Conservation (phyloP, 1,140 invertebrate species). For the Drosophila quadrilineata region DNA sequence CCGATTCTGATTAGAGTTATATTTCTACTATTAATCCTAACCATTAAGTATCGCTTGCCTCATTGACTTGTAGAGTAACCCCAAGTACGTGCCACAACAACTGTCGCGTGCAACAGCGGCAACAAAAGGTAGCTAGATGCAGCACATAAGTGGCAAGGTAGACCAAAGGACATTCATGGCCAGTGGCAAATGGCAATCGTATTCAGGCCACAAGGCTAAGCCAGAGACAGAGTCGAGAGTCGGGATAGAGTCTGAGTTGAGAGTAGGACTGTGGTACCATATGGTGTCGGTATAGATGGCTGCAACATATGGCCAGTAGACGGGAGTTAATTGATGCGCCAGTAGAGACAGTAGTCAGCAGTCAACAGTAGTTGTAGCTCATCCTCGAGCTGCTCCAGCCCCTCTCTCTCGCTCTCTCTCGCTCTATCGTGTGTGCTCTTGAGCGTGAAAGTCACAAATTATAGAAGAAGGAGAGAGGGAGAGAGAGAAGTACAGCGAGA, state of each 20-base stretch:
- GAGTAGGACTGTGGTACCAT: constrained; percentile 33
- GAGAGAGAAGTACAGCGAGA: too few relatives aligned
- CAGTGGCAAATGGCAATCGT: too few relatives aligned
- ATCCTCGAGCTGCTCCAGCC: constrained; percentile 33
- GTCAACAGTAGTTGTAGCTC: constrained; percentile 45
- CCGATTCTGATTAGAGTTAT: neutral
- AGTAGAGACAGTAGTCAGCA: constrained; percentile 32
- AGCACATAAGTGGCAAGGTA: constrained; percentile 2
- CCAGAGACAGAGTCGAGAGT: neutral
- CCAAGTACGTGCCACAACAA: constrained; percentile 14
- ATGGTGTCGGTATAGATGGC: constrained; percentile 49
- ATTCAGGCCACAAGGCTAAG: neutral
- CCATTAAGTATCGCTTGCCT: neutral
- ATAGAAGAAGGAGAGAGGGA: constrained; percentile 71
- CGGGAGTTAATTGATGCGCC: constrained; percentile 71
- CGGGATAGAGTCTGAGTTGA: neutral
- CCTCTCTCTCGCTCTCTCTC: neutral
- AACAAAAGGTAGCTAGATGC: neutral
- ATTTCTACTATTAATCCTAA: neutral
- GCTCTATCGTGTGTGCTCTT: constrained; percentile 49
- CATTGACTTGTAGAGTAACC: neutral
- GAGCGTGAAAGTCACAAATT: constrained; percentile 81
- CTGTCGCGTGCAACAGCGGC: constrained; percentile 22
- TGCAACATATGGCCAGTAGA: constrained; percentile 70
- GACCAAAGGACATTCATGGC: constrained; percentile 22